phyloP scores from a whole-genome alignment of 92 coral and sea anemone genomes.

The Muricea muricata region DNA sequence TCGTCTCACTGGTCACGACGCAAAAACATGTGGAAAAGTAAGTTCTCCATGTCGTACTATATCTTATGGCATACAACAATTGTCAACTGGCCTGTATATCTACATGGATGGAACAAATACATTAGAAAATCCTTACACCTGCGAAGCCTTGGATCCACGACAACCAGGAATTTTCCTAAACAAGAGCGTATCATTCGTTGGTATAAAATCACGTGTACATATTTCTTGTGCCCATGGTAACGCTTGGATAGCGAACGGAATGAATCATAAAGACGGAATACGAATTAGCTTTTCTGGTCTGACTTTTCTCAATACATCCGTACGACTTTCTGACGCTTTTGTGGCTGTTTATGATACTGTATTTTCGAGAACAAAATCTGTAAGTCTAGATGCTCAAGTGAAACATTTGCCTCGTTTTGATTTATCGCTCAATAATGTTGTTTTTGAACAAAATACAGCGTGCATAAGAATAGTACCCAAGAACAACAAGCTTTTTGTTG shows the following conservation, averaged over 20 bases:
- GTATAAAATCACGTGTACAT: too few relatives aligned
- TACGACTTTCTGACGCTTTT: neutral
- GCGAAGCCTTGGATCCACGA: conserved; percentile 24
- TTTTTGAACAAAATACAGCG: too few relatives aligned
- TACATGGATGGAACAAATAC: too few relatives aligned
- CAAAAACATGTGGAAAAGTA: too few relatives aligned
- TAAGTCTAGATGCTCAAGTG: neutral
- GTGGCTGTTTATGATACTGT: neutral
- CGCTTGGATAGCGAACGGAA: conserved; percentile 46
- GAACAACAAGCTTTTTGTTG: too few relatives aligned
- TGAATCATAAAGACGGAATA: neutral
- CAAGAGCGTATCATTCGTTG: too few relatives aligned
- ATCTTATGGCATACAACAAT: conserved; percentile 38
- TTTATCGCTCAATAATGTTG: too few relatives aligned
- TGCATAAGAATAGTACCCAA: neutral
- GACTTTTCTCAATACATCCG: neutral
- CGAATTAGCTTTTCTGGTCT: neutral
- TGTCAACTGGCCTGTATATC: too few relatives aligned
- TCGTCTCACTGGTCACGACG: too few relatives aligned
- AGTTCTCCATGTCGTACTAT: conserved; percentile 44
- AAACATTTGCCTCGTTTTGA: neutral
- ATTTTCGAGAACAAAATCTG: neutral
- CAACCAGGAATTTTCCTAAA: conserved; percentile 41
- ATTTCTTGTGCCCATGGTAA: too few relatives aligned
- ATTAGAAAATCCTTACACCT: conserved; percentile 31